phyloP scores from a whole-genome alignment of 2,797 vertebrate species.

The Sebastes glaucus region DNA sequence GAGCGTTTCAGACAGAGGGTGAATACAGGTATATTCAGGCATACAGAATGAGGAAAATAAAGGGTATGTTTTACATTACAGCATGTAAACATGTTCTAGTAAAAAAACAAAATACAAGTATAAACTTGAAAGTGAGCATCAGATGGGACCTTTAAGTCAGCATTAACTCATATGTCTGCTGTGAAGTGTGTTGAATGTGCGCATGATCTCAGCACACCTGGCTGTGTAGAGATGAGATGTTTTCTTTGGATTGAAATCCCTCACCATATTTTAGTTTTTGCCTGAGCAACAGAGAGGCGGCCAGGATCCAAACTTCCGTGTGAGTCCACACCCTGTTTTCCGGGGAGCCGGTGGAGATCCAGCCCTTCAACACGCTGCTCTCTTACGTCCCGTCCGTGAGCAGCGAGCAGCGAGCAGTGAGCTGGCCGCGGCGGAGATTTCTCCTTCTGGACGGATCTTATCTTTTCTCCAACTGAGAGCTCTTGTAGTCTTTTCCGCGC shows the following conservation, averaged over 20 bases:
- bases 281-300: conserved; percentile 28
- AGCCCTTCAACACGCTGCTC: conserved; percentile 78
- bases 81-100: too few relatives aligned
- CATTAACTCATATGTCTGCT: background rate
- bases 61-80: too few relatives aligned
- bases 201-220: background rate
- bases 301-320: conserved; percentile 67
- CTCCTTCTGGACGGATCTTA: conserved; percentile 65
- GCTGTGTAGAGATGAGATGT: background rate
- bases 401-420: conserved; percentile 66
- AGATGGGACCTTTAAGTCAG: too few relatives aligned
- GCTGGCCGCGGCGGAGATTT: conserved; percentile 73
- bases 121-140: too few relatives aligned
- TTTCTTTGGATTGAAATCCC: background rate
- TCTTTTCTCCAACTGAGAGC: conserved; percentile 43
- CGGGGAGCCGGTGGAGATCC: conserved; percentile 77
- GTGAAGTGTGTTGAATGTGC: background rate
- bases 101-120: too few relatives aligned
- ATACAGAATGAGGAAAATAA: too few relatives aligned
- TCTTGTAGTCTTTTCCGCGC: conserved; percentile 25
- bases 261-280: conserved; percentile 66
- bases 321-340: conserved; percentile 81
- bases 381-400: conserved; percentile 75
- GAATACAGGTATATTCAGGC: too few relatives aligned
- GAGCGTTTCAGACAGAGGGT: too few relatives aligned